Evolutionary conservation across 2,888 invertebrate species (phyloP).

Genomic region (Meghimatium bilineatum): DNA sequence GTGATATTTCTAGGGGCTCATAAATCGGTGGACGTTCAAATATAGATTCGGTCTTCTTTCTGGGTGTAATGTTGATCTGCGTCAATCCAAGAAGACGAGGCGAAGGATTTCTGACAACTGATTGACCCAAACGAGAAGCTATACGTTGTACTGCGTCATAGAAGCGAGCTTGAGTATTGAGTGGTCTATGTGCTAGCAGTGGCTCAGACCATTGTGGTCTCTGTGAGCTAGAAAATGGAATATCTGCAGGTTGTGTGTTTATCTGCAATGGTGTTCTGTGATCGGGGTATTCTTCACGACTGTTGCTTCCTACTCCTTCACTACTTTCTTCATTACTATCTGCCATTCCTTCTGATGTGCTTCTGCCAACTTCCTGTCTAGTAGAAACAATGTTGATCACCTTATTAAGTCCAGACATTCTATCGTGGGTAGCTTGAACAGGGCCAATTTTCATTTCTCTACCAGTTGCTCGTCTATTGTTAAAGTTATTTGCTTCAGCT

Average conservation of each 20-base stretch:
- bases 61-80: background rate
- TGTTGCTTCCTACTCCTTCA: conserved; percentile 6
- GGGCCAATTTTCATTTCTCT: background rate
- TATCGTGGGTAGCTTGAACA: background rate
- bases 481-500: too few relatives aligned
- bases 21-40: conserved; percentile 12
- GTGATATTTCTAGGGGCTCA: conserved; percentile 28
- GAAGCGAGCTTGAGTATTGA: background rate
- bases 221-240: background rate
- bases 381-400: background rate
- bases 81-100: background rate
- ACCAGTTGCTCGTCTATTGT: background rate
- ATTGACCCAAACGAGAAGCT: background rate
- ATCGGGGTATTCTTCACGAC: background rate
- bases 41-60: conserved; percentile 1
- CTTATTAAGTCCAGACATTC: background rate
- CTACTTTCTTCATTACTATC: conserved; percentile 32
- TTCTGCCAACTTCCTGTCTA: background rate
- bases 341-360: background rate
- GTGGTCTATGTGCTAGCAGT: background rate
- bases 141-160: conserved; percentile 5
- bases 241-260: background rate
- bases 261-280: background rate
- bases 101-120: background rate
- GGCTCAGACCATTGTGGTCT: conserved; percentile 35